Base-by-base conservation (phyloP, 1,140 invertebrate species). In the Ceratina japonica region DNA sequence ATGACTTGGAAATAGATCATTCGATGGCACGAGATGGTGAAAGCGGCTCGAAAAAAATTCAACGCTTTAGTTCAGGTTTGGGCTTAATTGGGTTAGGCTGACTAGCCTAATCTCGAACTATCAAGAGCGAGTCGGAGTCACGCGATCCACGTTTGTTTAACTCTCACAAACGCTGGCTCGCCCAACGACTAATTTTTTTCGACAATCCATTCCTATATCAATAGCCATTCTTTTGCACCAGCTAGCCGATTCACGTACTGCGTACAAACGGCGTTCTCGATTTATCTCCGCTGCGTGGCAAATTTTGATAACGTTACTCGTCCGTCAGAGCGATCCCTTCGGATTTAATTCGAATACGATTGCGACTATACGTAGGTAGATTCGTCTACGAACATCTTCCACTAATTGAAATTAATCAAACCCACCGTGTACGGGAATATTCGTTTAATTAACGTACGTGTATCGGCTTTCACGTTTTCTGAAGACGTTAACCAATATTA, bases 11-110 rank as follows among this genome's bases (percentile, higher is more conserved):
- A 58, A 58, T 18, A 24, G 27, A n/a, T 20, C 59, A 20, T 63
- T 51, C 8, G 44, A 54, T 1, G 12, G n/a, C 24, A 8, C 27
- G 27, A 62, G 22, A 24, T 44, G n/a, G 18, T 3, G 31, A 49
- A 44, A 7, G 7, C 31, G 16, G 15, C 61, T 61, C n/a, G 18
- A n/a, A 72, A 87, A 58, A 86, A 83, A 79, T 83, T 52, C 52
- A 75, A 79, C 75, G 27, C 37, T 44, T 44, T 44, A 44, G 37
- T 10, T 44, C 37, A 10, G 37, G 75, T 86, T 77, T 75, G 62
- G 44, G 64, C 56, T 85, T 86, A 85, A 88, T 87, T 86, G 79
- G 87, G 82, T 86, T 87, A 88, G 75, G 73, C 86, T 87, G 74
- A 83, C 81, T 85, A 68, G 81, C 62, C 72, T 87, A 86, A 86